A percentile compares a stretch with the other conserved stretches of the same genome.
phyloP scores from a whole-genome alignment of 2,797 vertebrate genomes.

The Hybognathus amarus region DNA sequence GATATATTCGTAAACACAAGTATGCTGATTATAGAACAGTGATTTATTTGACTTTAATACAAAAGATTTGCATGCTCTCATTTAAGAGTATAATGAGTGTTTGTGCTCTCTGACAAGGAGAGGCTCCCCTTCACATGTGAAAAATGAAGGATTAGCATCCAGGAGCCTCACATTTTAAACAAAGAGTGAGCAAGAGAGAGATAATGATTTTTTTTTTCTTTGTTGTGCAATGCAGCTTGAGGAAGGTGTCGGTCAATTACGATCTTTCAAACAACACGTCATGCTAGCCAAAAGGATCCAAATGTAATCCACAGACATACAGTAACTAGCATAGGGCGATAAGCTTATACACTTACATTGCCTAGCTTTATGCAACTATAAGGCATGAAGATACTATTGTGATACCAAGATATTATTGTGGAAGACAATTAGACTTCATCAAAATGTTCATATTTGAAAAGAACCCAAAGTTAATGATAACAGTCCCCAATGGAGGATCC shows the following conservation, averaged over 20 bases:
- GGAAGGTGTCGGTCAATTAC: conserved; percentile 45
- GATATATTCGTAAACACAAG: conserved; percentile 66
- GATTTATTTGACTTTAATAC: conserved; percentile 72
- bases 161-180: conserved; percentile 68
- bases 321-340: too few relatives aligned
- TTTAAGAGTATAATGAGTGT: conserved; percentile 69
- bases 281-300: too few relatives aligned
- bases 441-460: neutral
- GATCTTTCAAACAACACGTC: conserved; percentile 24
- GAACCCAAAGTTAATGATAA: neutral
- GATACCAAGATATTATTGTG: neutral
- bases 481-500: neutral
- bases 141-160: conserved; percentile 76
- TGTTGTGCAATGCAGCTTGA: conserved; percentile 52
- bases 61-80: conserved; percentile 71
- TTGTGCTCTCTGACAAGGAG: conserved; percentile 67
- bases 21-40: conserved; percentile 65
- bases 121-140: conserved; percentile 66
- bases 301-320: too few relatives aligned
- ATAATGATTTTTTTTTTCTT: conserved; percentile 61
- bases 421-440: neutral
- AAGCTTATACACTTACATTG: too few relatives aligned
- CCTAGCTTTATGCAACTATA: neutral
- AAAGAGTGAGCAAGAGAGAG: conserved; percentile 52
- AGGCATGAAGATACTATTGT: neutral